These are phyloP conservation scores for Caranx ignobilis DNA, from an alignment of 2,113 vertebrate genomes.

Conservation along the genomic window DNA sequence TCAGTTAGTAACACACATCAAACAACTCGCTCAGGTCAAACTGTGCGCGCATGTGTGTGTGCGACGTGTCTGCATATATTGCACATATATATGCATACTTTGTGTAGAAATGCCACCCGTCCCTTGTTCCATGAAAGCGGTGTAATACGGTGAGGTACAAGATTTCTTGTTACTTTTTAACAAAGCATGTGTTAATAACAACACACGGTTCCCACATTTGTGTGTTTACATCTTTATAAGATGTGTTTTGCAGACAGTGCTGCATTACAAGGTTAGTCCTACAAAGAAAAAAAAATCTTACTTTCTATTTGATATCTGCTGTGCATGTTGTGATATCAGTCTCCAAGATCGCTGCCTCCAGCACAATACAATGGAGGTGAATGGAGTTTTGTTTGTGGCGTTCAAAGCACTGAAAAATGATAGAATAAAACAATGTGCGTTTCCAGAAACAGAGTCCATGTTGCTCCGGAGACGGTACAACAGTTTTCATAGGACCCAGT, in stretches of 20 bases:
- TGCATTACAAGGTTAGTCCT: not conserved
- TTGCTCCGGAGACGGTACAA: not conserved
- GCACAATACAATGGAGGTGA: not conserved
- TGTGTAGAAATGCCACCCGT: conserved; percentile 26
- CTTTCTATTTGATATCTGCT: not conserved
- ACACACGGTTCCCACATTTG: conserved; percentile 25
- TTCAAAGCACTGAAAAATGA: not conserved
- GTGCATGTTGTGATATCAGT: not conserved
- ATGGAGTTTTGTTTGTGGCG: not conserved
- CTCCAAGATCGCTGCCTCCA: not conserved
- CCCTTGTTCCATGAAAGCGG: conserved; percentile 40
- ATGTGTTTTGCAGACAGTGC: not conserved
- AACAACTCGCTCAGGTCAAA: conserved; percentile 73
- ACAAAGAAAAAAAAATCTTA: not conserved
- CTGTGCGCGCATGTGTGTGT: conserved; percentile 44
- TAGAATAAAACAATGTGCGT: not conserved
- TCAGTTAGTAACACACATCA: conserved; percentile 73
- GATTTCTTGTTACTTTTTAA: conserved; percentile 54
- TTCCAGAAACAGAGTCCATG: not conserved
- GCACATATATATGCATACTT: conserved; percentile 32
- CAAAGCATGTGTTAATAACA: conserved; percentile 36
- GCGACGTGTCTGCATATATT: conserved; percentile 29
- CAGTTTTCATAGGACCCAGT: conserved; percentile 4
- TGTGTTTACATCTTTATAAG: conserved; percentile 7
- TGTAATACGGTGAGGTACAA: conserved; percentile 27